A percentile compares a stretch with the other conserved stretches of the same genome.
phyloP scores from a whole-genome alignment of 2,113 vertebrate species.

The Catagonus wagneri region DNA sequence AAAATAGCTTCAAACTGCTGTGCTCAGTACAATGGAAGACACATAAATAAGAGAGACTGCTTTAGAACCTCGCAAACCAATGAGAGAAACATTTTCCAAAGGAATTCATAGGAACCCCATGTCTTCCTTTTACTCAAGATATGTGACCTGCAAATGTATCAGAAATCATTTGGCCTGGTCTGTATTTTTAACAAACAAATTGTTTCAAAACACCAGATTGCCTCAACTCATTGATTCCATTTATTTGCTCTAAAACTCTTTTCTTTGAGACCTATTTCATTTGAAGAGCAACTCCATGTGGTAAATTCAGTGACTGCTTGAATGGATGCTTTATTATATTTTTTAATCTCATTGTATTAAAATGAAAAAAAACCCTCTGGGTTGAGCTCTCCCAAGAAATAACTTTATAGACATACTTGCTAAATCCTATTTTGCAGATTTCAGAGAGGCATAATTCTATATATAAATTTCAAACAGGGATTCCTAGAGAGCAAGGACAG shows the following conservation, averaged over 20 bases:
- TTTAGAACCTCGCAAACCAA: neutral
- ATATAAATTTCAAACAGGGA: constrained; percentile 63
- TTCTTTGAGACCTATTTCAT: neutral
- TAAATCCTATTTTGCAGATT: constrained; percentile 55
- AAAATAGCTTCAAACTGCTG: constrained; percentile 29
- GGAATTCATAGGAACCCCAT: neutral
- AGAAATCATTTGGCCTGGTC: neutral
- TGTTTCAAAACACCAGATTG: neutral
- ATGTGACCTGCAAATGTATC: neutral
- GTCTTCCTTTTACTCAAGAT: neutral
- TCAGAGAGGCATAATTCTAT: constrained; percentile 14
- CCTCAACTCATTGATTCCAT: neutral
- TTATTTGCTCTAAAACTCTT: constrained; percentile 3
- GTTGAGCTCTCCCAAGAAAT: constrained; percentile 2
- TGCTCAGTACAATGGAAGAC: neutral
- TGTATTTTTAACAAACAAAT: constrained; percentile 46
- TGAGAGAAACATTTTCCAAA: constrained; percentile 33
- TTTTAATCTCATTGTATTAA: neutral
- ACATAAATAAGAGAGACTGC: neutral
- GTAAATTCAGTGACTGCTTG: constrained; percentile 34
- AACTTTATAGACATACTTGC: constrained; percentile 12
- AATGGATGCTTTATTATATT: constrained; percentile 49
- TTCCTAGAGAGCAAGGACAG: constrained; percentile 62
- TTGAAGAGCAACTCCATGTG: constrained; percentile 8
- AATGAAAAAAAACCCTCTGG: neutral